Evolutionary conservation across 1,140 invertebrate species (phyloP), one percentile per base, ranked within the genome.

Genomic region (Tetraneura akinire): DNA sequence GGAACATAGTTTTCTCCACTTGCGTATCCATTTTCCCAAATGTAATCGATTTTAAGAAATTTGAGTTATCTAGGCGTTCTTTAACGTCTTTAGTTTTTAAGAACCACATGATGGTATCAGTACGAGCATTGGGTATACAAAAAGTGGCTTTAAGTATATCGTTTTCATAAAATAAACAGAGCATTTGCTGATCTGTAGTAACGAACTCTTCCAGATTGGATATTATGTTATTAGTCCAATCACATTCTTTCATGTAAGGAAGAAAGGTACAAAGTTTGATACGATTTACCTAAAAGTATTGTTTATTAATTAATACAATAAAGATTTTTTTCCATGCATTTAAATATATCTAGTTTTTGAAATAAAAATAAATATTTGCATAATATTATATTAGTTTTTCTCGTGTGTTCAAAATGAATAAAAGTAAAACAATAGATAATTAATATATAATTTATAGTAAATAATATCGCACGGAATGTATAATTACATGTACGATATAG

Each of bases 1-100:
- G 14, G 1, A 78, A 78, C 74, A 78, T 62, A 3, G 74, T 23
- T 62, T 78, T 78, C 53, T 78, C 74, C 74, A 78, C 32, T 47
- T n/a, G n/a, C 0, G 74, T 45, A 37, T 78, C 74, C 23, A 62
- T 23, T n/a, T 47, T 62, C 0, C 74, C 74, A 16, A 78, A 78
- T 23, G 37, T 47, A 16, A 78, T 21, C n/a, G 8, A 13, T n/a
- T 45, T 62, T n/a, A 47, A 21, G 16, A 78, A 78, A 16, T 78
- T 23, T 9, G 51, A 16, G 8, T 45, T 23, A 21, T 78, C 57
- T 9, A 60, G n/a, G 10, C 55, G 13, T 16, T 49, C 23, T 1
- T 32, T 29, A 0, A 53, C 53, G 32, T 3, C n/a, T n/a, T 10
- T 9, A 37, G 13, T 78, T 21, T 76, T 78, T 14, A 78, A 10